phyloP scores from a whole-genome alignment of 2,888 invertebrate species.

The Epistrophe grossulariae region DNA sequence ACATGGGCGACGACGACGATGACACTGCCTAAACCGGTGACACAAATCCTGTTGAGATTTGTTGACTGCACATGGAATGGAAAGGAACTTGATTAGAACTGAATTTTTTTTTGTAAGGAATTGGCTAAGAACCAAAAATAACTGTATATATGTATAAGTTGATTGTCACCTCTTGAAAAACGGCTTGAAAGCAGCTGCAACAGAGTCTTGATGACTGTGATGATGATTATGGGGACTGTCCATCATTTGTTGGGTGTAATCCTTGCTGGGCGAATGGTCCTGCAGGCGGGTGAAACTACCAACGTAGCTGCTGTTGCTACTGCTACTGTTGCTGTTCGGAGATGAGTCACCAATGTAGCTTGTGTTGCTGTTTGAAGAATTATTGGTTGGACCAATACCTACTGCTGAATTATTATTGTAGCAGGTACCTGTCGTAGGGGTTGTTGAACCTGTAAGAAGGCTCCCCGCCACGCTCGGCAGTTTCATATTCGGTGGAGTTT shows the following conservation, averaged over 20 bases:
- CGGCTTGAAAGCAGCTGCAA: conserved; percentile 89
- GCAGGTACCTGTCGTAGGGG: conserved; percentile 85
- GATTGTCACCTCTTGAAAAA: conserved; percentile 92
- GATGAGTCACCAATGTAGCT: conserved; percentile 76
- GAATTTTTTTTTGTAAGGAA: too few relatives aligned
- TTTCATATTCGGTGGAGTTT: conserved; percentile 97
- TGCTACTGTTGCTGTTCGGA: conserved; percentile 67
- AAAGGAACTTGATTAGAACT: conserved; percentile 65
- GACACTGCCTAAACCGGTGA: conserved; percentile 87
- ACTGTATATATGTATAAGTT: conserved; percentile 15
- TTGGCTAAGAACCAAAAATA: conserved; percentile 42
- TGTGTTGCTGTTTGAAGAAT: conserved; percentile 77
- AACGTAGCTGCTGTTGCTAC: conserved; percentile 75
- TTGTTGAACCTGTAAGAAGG: conserved; percentile 87
- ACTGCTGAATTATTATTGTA: conserved; percentile 81
- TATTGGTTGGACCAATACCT: conserved; percentile 66
- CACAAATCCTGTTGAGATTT: conserved; percentile 90
- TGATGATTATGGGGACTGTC: conserved; percentile 65
- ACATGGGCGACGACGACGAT: conserved; percentile 38
- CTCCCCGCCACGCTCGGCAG: conserved; percentile 91
- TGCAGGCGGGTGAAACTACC: conserved; percentile 79
- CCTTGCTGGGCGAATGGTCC: conserved; percentile 80
- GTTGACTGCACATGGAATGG: conserved; percentile 86
- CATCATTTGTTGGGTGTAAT: conserved; percentile 79
- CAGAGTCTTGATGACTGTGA: conserved; percentile 69